A percentile compares a stretch with the other conserved stretches of the same genome.
Evolutionary conservation across 2,888 invertebrate genomes (phyloP).

Genomic region (Cosmia trapezina): DNA sequence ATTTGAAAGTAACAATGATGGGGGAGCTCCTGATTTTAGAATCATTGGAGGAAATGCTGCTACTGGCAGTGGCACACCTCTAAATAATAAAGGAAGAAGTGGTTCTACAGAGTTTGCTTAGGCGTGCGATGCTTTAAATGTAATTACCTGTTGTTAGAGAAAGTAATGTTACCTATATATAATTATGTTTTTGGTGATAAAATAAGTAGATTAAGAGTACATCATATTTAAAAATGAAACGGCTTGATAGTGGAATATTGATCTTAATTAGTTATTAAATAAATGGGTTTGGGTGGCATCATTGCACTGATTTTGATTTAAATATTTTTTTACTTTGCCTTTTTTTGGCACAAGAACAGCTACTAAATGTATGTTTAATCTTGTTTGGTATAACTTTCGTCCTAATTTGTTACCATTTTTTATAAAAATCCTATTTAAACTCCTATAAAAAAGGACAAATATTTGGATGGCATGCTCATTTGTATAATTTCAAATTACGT

Average conservation of each 20-base stretch:
- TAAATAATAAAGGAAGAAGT: slow-evolving; percentile 79
- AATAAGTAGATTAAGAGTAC: neutral
- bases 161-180: neutral
- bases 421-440: neutral
- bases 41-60: slow-evolving; percentile 84
- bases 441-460: neutral
- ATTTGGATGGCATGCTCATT: no score
- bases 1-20: slow-evolving; percentile 49
- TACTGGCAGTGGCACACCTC: slow-evolving; percentile 80
- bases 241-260: slow-evolving; percentile 56
- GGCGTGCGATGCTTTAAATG: neutral
- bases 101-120: slow-evolving; percentile 48
- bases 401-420: neutral
- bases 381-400: neutral
- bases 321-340: neutral
- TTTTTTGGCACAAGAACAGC: neutral
- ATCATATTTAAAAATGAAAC: slow-evolving; percentile 42
- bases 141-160: neutral
- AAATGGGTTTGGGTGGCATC: slow-evolving; percentile 64
- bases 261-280: slow-evolving; percentile 40
- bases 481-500: no score
- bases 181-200: neutral
- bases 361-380: neutral
- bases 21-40: slow-evolving; percentile 70
- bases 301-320: slow-evolving; percentile 38